Evolutionary conservation across 2,888 invertebrate genomes (phyloP).

Genomic region (Panopea generosa): DNA sequence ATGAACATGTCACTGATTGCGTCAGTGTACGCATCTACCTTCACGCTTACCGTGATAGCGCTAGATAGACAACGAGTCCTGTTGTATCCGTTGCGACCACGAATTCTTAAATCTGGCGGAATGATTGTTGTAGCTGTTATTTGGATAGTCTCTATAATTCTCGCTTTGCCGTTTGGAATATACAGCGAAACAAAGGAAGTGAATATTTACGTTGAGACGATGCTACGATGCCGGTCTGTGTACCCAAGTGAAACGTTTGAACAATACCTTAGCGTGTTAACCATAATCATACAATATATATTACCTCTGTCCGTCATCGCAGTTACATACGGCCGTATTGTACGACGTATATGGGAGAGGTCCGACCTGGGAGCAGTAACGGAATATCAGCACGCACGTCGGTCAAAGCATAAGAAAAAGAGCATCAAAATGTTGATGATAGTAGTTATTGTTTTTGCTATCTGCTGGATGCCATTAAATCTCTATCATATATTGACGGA

Average conservation of each 20-base stretch:
- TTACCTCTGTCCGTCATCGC: conserved; percentile 85
- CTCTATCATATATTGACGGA: conserved; percentile 85
- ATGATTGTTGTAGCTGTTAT: conserved; percentile 81
- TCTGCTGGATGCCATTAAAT: conserved; percentile 86
- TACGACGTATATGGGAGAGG: conserved; percentile 81
- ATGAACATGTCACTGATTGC: conserved; percentile 85
- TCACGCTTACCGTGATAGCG: conserved; percentile 86
- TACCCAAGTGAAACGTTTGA: conserved; percentile 82
- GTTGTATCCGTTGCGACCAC: conserved; percentile 84
- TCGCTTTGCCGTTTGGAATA: conserved; percentile 85
- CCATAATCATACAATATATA: conserved; percentile 85
- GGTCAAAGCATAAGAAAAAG: conserved; percentile 84
- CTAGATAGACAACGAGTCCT: conserved; percentile 85
- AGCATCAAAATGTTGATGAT: conserved; percentile 86
- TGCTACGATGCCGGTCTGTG: conserved; percentile 81
- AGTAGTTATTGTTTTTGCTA: conserved; percentile 85
- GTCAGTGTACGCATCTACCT: conserved; percentile 85
- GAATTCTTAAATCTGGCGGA: conserved; percentile 83
- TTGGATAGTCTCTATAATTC: conserved; percentile 82
- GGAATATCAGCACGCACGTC: conserved; percentile 83
- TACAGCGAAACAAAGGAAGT: conserved; percentile 78
- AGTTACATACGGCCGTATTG: conserved; percentile 84
- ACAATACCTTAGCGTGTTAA: conserved; percentile 83
- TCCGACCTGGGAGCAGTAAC: conserved; percentile 84
- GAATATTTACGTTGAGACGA: conserved; percentile 56